phyloP scores from a whole-genome alignment of 2,888 invertebrate genomes.

The Ichneumoninae sp. region DNA sequence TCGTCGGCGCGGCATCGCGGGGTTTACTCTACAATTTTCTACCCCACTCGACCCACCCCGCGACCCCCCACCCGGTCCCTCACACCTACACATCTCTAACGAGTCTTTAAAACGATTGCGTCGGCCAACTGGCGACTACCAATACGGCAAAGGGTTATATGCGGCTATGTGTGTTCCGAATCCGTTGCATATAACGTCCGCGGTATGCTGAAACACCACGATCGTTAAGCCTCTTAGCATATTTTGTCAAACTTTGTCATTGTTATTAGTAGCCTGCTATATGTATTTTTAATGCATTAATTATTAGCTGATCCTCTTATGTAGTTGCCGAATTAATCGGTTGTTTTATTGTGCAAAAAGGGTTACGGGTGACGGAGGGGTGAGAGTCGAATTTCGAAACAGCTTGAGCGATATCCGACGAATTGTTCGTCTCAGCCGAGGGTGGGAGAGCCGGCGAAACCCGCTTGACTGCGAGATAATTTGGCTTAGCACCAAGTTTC shows the following conservation, averaged over 20 bases:
- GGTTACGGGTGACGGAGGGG: conserved; percentile 14
- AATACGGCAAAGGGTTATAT: conserved; percentile 5
- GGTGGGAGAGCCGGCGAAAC: not conserved
- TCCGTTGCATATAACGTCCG: not conserved
- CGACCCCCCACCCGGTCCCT: not conserved
- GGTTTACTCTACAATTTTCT: conserved; percentile 59
- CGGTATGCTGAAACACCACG: not conserved
- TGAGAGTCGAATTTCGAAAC: conserved; percentile 54
- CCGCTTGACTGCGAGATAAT: conserved; percentile 73
- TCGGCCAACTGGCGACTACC: not conserved
- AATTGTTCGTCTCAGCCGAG: conserved; percentile 18
- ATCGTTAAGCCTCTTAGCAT: conserved; percentile 79
- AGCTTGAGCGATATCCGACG: conserved; percentile 30
- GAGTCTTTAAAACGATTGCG: conserved; percentile 35
- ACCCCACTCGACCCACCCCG: not conserved
- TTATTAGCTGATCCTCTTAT: conserved; percentile 80
- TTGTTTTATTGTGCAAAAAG: conserved; percentile 73
- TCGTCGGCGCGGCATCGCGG: conserved; percentile 40
- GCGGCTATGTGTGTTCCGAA: not conserved
- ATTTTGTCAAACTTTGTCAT: conserved; percentile 76
- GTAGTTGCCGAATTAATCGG: conserved; percentile 78
- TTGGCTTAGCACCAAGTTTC: conserved; percentile 81
- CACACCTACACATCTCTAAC: conserved; percentile 18
- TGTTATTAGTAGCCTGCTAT: conserved; percentile 71
- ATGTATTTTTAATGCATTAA: conserved; percentile 80